These are phyloP conservation scores for Bombus consobrinus DNA, from an alignment of 1,140 invertebrate genomes.

Conservation along the genomic window DNA sequence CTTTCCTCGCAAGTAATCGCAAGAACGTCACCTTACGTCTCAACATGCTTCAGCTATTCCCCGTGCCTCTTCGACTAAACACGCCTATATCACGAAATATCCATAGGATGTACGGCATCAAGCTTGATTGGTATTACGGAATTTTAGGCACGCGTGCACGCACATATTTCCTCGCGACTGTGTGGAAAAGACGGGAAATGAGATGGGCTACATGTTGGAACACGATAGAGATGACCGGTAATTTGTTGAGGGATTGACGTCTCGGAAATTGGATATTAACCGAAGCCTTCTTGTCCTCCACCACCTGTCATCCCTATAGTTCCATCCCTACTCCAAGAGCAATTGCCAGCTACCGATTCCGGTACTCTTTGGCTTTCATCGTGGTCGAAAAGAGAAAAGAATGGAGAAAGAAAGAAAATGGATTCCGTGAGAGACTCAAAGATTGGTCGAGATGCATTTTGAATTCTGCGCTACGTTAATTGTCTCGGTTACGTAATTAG, in stretches of 20 bases:
- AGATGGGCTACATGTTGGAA: conserved; percentile 67
- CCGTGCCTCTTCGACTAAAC: background rate
- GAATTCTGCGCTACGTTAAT: conserved; percentile 17
- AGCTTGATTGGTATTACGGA: conserved; percentile 31
- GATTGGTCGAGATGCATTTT: background rate
- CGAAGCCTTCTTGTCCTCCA: conserved; percentile 65
- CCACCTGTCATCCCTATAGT: conserved; percentile 33
- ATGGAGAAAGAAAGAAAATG: background rate
- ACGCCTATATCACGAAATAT: background rate
- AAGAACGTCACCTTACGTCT: background rate
- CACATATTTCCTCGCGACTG: conserved; percentile 46
- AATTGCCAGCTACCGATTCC: conserved; percentile 52
- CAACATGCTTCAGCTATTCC: background rate
- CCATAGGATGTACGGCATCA: conserved; percentile 2
- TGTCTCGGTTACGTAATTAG: conserved; percentile 26
- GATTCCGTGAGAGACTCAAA: conserved; percentile 9
- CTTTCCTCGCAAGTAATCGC: background rate
- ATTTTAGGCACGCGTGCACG: conserved; percentile 34
- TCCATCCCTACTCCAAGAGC: conserved; percentile 12
- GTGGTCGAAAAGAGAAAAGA: background rate
- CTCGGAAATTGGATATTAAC: conserved; percentile 79
- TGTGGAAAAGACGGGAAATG: conserved; percentile 68
- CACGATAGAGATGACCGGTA: conserved; percentile 73
- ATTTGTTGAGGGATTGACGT: conserved; percentile 78
- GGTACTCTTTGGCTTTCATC: conserved; percentile 28